Percentiles rank a stretch among this genome's conserved stretches.
Conservation (phyloP, 2,113 vertebrate species). For the Platichthys stellatus region DNA sequence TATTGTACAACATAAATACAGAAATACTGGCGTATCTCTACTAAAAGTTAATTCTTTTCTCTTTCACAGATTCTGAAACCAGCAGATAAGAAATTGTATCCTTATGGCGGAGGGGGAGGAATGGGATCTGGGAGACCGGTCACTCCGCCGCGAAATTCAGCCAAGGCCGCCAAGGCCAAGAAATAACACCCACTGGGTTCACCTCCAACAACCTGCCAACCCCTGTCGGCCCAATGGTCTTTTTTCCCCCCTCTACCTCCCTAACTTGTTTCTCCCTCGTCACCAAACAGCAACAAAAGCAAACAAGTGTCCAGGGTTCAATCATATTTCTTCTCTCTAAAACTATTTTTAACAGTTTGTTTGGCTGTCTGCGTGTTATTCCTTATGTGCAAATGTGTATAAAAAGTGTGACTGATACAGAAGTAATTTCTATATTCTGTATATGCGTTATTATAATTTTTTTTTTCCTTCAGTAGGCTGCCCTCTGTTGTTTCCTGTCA, state of each 20-base stretch:
- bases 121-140: constrained; percentile 90
- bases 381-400: constrained; percentile 28
- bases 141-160: constrained; percentile 94
- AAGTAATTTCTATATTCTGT: constrained; percentile 57
- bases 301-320: constrained; percentile 81
- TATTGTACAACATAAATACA: not conserved
- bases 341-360: constrained; percentile 66
- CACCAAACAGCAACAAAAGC: constrained; percentile 74
- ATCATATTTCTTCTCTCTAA: constrained; percentile 52
- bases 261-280: constrained; percentile 64
- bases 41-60: constrained; percentile 1
- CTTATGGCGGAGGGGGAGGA: constrained; percentile 89
- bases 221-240: constrained; percentile 27
- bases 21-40: not conserved
- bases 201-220: constrained; percentile 38
- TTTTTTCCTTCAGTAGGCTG: constrained; percentile 22
- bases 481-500: constrained; percentile 54
- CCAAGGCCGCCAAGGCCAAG: constrained; percentile 90
- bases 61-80: constrained; percentile 91
- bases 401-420: constrained; percentile 49
- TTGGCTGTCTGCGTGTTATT: constrained; percentile 48
- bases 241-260: constrained; percentile 72
- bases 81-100: constrained; percentile 96
- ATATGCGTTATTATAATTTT: constrained; percentile 36
- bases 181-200: constrained; percentile 85